Base-by-base conservation (phyloP, 1,140 invertebrate species). In the Cherax quadricarinatus region DNA sequence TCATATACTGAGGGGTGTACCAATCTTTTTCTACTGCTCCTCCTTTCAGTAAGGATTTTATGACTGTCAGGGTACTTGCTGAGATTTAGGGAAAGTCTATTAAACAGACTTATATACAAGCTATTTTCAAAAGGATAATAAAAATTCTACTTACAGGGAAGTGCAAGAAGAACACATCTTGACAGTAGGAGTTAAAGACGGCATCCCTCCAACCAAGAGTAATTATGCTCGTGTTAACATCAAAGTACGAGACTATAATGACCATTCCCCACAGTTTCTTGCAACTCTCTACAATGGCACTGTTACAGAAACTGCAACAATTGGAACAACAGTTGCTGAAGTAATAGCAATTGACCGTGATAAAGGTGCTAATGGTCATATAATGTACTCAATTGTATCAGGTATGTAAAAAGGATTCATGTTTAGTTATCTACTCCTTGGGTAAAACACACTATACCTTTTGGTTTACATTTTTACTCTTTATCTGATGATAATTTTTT, bases 131-230 rank as follows among this genome's bases (percentile, higher is more conserved):
- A 9, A 0, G n/a, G 24, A 18, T 16, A 60, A 9, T 53, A 21
- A 24, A 83, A 83, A 21, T 83, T 83, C 57, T 91, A 57, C 60
- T 30, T 82, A 92, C 94, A 96, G 96, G 57, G 98, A 99, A 95
- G 96, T 96, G 48, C 96, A 91, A n/a, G 88, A 93, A 30, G 66
- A 97, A 66, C 98, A 99, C 95, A 96, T 98, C 60, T 94, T 99
- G 62, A 99, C 98, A 1, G 97, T 99, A 5, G 98, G 98, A 96
- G 98, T 98, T 0, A 97, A 97, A 93, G 98, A 99, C 95, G 97
- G 98, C 94, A 98, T 98, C 0, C 97, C 97, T 1, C 98, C 97
- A 16, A 97, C 97, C 0, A 97, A 98, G 94, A 96, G 97, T 21
- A 98, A 98, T 94, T 98, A 97, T 94, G 97, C 98, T 3, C 96